phyloP scores from a whole-genome alignment of 1,140 invertebrate species.

The Aphelenchoides besseyi region DNA sequence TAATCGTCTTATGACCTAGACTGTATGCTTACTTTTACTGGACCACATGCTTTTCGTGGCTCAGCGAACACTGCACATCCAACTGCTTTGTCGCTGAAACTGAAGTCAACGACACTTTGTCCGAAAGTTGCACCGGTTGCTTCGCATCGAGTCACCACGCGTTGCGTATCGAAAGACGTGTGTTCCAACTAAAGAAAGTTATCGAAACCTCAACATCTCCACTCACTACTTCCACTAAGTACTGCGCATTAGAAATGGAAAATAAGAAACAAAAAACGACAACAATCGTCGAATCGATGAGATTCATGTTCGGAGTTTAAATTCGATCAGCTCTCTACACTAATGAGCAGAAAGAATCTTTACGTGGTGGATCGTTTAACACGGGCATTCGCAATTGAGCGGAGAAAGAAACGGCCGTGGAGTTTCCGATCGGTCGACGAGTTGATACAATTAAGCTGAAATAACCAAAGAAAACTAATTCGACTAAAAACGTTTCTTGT shows the following conservation, averaged over 20 bases:
- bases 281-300: background rate
- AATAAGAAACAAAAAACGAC: background rate
- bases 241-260: constrained; percentile 42
- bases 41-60: constrained; percentile 52
- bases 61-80: constrained; percentile 52
- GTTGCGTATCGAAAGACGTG: constrained; percentile 35
- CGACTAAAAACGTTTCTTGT: background rate
- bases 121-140: constrained; percentile 61
- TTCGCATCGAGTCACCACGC: constrained; percentile 50
- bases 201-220: no score
- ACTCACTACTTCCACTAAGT: constrained; percentile 56
- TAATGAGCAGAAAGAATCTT: no score
- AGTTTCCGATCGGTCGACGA: background rate
- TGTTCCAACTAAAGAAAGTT: constrained; percentile 48
- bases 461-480: background rate
- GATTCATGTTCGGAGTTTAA: no score
- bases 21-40: constrained; percentile 31
- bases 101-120: constrained; percentile 39
- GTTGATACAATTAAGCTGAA: constrained; percentile 1
- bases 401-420: background rate
- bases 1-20: constrained; percentile 16
- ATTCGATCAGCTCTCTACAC: no score
- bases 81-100: constrained; percentile 42
- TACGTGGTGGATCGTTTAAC: background rate
- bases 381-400: background rate